A percentile compares a stretch with the other conserved stretches of the same genome.
These are phyloP conservation scores for Ernsta delagoae DNA, from an alignment of 2,888 invertebrate genomes.

Conservation along the genomic window DNA sequence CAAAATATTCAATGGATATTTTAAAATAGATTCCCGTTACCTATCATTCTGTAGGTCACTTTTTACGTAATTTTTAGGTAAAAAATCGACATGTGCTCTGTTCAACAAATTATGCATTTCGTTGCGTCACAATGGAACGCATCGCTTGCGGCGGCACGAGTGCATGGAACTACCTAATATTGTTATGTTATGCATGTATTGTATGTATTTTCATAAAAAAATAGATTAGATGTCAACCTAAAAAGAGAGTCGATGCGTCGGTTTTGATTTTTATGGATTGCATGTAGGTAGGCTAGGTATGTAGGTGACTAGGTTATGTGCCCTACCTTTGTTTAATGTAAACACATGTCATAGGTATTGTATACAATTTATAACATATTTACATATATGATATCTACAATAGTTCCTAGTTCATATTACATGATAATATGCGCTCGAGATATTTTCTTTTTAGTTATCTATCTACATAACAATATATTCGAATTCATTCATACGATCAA, in stretches of 20 bases:
- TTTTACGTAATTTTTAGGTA: constrained; percentile 62
- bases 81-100: constrained; percentile 82
- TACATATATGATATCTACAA: no score
- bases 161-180: no score
- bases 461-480: constrained; percentile 41
- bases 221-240: constrained; percentile 70
- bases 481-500: constrained; percentile 62
- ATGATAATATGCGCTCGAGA: constrained; percentile 31
- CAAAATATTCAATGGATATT: constrained; percentile 75
- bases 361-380: no score
- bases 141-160: constrained; percentile 67
- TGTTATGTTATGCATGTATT: constrained; percentile 47
- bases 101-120: constrained; percentile 82
- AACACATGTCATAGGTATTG: no score
- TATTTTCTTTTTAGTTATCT: constrained; percentile 46
- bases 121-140: constrained; percentile 74
- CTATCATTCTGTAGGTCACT: constrained; percentile 75
- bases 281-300: no score
- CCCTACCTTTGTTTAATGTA: no score
- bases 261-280: no score
- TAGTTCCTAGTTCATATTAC: no score
- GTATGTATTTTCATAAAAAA: no score
- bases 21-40: constrained; percentile 74
- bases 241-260: no score
- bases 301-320: no score